Base-by-base conservation (phyloP, 2,113 vertebrate genomes). In the Athene noctua region DNA sequence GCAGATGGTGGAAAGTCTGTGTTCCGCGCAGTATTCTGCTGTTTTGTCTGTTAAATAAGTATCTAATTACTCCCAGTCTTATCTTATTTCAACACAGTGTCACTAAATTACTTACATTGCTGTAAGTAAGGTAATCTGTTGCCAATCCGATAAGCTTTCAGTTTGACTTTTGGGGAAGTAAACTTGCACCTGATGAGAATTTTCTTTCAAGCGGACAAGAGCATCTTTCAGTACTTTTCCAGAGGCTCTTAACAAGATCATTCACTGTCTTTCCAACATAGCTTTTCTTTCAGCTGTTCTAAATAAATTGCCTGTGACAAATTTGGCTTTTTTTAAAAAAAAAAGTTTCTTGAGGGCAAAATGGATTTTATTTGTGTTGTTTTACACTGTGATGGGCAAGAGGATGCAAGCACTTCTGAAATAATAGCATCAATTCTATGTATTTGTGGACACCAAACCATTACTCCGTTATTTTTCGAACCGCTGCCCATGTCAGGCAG, bases 21-120 rank as follows among this genome's bases (percentile, higher is more conserved):
- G 83, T 91, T 90, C 65, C 0, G 1, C 15, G 11, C 87, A 85
- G 75, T 71, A 66, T 96, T 96, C 80, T 86, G 73, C 88, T 96
- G 95, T 96, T 97, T 96, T 97, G 95, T 97, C 94, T 97, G 94
- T 95, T 97, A 96, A 97, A 97, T 96, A 97, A 97, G 93, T 96
- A 96, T 94, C 88, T 97, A 97, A 97, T 97, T 97, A 97, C 95
- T 97, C 92, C 94, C 96, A 96, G 96, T 66, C 95, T 97, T 97
- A 96, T 97, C 96, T 96, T 97, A 96, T 94, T 97, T 97, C 96
- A 97, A 49, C 96, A 97, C 91, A 10, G 89, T 95, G 96, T 95
- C 96, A 97, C 89, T 97, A 94, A 97, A 97, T 96, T 83, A 96
- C 94, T 97, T 96, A 97, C 95, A 97, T 32, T 77, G 68, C 90